Evolutionary conservation across 2,797 vertebrate species (phyloP).

Genomic region (Rhinella marina): DNA sequence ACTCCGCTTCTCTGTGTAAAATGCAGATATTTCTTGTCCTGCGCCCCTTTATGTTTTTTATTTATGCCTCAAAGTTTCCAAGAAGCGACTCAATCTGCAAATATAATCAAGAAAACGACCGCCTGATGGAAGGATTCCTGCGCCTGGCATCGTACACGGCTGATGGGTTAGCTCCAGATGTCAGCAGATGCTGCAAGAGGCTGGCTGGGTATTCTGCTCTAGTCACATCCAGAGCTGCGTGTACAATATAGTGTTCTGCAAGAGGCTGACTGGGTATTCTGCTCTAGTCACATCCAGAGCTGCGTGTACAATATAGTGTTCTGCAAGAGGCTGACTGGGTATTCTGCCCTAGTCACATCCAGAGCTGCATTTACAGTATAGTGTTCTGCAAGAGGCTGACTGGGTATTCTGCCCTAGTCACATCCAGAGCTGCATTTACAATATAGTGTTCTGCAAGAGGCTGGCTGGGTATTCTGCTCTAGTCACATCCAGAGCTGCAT

Average conservation of each 20-base stretch:
- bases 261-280: no score
- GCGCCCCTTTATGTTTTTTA: not conserved
- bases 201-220: not conserved
- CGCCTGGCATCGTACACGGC: not conserved
- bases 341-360: no score
- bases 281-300: no score
- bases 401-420: no score
- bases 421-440: no score
- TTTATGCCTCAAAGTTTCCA: constrained; percentile 15
- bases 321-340: no score
- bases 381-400: no score
- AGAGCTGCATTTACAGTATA: no score
- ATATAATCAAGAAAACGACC: constrained; percentile 23
- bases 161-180: constrained; percentile 1
- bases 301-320: no score
- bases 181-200: not conserved
- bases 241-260: not conserved
- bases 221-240: constrained; percentile 1
- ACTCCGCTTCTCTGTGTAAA: not conserved
- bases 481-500: no score
- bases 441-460: no score
- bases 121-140: not conserved
- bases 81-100: constrained; percentile 15
- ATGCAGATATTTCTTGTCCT: constrained; percentile 19
- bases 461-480: no score